phyloP scores from a whole-genome alignment of 2,797 vertebrate genomes.

The Peromyscus attwateri region DNA sequence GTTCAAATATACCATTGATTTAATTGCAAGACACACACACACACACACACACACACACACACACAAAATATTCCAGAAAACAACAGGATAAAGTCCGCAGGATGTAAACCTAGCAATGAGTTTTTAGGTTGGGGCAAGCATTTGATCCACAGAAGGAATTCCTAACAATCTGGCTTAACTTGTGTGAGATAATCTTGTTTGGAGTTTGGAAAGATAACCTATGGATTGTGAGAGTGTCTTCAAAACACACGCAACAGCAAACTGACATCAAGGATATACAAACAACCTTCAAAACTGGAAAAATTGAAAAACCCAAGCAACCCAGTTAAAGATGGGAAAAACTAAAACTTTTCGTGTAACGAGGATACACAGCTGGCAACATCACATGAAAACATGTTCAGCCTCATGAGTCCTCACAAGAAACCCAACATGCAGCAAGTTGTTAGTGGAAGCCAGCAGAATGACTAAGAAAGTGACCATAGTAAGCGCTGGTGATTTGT shows the following conservation, averaged over 20 bases:
- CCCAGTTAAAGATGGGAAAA: neutral
- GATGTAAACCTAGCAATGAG: neutral
- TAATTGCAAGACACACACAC: neutral
- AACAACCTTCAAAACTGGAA: neutral
- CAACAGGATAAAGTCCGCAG: neutral
- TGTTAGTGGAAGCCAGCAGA: neutral
- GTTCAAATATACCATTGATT: neutral
- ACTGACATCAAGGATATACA: neutral
- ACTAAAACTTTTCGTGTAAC: neutral
- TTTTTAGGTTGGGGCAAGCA: neutral
- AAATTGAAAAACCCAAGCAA: neutral
- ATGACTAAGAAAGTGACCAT: neutral
- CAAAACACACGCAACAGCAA: neutral
- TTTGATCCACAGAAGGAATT: neutral
- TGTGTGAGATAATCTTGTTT: neutral
- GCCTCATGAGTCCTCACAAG: neutral
- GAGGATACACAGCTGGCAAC: neutral
- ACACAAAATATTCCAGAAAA: neutral
- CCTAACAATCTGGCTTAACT: neutral
- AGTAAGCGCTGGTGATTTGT: neutral
- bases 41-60: too few species aligned
- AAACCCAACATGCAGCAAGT: neutral
- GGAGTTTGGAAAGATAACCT: neutral
- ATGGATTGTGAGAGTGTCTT: neutral
- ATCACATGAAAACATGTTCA: neutral